Evolutionary conservation across 2,113 vertebrate species (phyloP).

Genomic region (Brevimyrus niger): DNA sequence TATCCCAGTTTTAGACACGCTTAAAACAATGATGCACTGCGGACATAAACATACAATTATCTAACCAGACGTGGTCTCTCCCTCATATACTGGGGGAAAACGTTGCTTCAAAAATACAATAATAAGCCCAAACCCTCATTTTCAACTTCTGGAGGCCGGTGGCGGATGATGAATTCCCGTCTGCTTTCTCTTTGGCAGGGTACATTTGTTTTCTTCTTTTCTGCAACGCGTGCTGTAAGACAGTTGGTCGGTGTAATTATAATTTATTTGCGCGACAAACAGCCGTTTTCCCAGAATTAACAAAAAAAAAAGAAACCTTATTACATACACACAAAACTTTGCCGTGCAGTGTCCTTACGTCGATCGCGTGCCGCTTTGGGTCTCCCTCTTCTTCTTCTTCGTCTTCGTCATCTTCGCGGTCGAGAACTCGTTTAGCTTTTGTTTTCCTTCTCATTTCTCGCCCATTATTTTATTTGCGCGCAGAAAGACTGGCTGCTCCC

Average conservation of each 20-base stretch:
- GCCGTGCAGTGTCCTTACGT: constrained; percentile 21
- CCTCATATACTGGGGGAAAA: not conserved
- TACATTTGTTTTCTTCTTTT: constrained; percentile 46
- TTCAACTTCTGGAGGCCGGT: constrained; percentile 33
- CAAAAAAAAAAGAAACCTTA: constrained; percentile 16
- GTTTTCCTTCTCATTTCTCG: constrained; percentile 46
- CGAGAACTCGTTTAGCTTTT: constrained; percentile 47
- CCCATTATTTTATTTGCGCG: constrained; percentile 32
- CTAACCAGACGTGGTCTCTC: not conserved
- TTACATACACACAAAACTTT: constrained; percentile 34
- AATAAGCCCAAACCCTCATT: constrained; percentile 34
- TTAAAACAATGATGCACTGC: constrained; percentile 12
- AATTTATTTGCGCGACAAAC: constrained; percentile 27
- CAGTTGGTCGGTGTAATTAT: constrained; percentile 34
- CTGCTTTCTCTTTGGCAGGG: constrained; percentile 38
- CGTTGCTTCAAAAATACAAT: constrained; percentile 21
- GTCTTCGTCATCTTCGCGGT: constrained; percentile 39
- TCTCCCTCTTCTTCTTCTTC: constrained; percentile 17
- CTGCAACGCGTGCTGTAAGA: constrained; percentile 38
- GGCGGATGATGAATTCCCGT: constrained; percentile 32
- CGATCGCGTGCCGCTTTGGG: constrained; percentile 32
- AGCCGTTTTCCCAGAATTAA: constrained; percentile 17
- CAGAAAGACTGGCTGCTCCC: constrained; percentile 21
- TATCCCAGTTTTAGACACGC: not conserved
- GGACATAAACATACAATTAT: constrained; percentile 13